Evolutionary conservation across 2,113 vertebrate species (phyloP), one percentile per base, ranked within the genome.

Genomic region (Alligator mississippiensis): DNA sequence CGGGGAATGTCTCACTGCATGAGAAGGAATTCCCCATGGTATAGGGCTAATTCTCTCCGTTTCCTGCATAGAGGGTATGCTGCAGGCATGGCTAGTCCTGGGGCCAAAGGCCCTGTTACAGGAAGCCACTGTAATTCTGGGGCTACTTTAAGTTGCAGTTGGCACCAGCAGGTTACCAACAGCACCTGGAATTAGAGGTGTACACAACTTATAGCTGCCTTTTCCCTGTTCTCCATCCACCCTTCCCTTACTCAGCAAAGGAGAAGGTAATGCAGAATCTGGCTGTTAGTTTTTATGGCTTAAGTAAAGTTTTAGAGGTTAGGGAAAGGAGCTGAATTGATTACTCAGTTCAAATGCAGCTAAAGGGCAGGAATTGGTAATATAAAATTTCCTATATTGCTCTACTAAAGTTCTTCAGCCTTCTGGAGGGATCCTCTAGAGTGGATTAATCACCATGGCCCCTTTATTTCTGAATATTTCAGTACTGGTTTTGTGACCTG

Each of bases 291-390:
- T 85, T 85, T 77, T 12, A 1, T 59, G 14, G 68, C 90, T 76
- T 87, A 91, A 85, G 30, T 72, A 72, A 70, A 22, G 15, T 91
- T 0, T 0, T 11, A 76, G 60, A 14, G 19, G 70, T 9, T 90
- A 91, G 82, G 93, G 85, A 84, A 76, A 87, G 76, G 77, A 82
- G 59, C 66, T 93, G 25, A 59, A 77, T 85, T 66, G 82, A 87
- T 81, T 79, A 14, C 7, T 3, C 1, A 1, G 0, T 87, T 87
- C 74, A 86, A 13, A 80, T 91, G 7, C 59, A 70, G 72, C 62
- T 93, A 84, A 81, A 25, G 25, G 84, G 81, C 92, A 72, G 68
- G 14, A 55, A 92, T 6, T 34, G 28, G 17, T 38, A 61, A 27
- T 57, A 5, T 58, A 47, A 34, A 34, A 66, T 68, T 38, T 77